Evolutionary conservation across 2,888 invertebrate species (phyloP), one percentile per base, ranked within the genome.

Genomic region (Cheiracanthium punctorium): DNA sequence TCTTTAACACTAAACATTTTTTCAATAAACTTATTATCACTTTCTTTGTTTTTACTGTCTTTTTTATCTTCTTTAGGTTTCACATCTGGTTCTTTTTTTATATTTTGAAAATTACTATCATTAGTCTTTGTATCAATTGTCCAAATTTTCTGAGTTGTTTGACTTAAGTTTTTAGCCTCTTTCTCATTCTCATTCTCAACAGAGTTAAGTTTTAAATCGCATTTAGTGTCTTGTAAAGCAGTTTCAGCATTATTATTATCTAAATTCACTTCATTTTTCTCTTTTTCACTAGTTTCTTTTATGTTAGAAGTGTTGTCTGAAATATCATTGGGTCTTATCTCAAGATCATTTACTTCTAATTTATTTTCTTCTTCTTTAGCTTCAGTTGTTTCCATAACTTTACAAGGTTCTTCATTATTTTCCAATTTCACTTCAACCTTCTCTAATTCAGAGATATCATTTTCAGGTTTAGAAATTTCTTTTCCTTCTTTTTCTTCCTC

Each of bases 401-500:
- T 86, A 72, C 91, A 91, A 5, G 90, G 89, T 76, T 91, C 90
- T 33, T 92, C 91, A 5, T 90, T 89, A 72, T 90, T 89, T 24
- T 80, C 48, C 8, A 76, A 20, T 80, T 48, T 48, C 2, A 48
- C 48, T 14, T 48, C 48, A 17, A 48, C 8, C n/a, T 37, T 32
- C 20, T 69, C 30, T 14, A n/a, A 29, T 67, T 69, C 73, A 90
- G 90, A 30, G 77, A 33, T 52, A 4, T 30, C 30, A 20, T 79
- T 80, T 80, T 79, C 43, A 37, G 67, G 64, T 58, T 0, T 71
- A 14, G 41, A 8, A 29, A 65, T 37, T 30, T 81, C 85, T 37
- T 37, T 37, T 7, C 37, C 10, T 37, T 37, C 37, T 7, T 37
- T 10, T 37, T 7, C 10, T 37, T 37, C 37, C 4, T 4, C 10